Conservation (phyloP, 2,888 invertebrate species). For the Seira musarum region DNA sequence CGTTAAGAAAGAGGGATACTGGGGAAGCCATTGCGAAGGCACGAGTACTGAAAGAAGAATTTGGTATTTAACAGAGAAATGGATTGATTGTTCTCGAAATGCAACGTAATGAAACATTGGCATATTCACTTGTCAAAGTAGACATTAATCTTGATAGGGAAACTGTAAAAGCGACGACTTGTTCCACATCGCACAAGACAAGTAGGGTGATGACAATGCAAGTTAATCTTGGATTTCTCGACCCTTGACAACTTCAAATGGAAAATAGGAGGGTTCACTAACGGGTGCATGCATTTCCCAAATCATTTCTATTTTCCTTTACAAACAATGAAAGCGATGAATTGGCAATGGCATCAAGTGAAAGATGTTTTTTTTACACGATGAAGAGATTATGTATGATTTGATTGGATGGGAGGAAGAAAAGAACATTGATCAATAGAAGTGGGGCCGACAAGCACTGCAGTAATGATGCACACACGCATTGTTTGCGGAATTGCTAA, state of each 20-base stretch:
- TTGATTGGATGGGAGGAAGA: background rate
- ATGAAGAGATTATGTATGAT: constrained; percentile 1
- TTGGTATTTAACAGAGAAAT: background rate
- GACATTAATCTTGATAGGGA: constrained; percentile 50
- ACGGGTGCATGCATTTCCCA: background rate
- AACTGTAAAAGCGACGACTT: background rate
- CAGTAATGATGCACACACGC: background rate
- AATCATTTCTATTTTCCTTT: background rate
- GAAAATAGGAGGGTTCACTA: background rate
- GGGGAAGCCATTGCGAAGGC: too few species aligned
- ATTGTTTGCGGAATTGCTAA: background rate
- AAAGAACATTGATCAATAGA: background rate
- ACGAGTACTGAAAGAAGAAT: too few species aligned
- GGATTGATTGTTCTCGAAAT: background rate
- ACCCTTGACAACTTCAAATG: too few species aligned
- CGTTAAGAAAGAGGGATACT: too few species aligned
- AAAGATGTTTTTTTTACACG: background rate
- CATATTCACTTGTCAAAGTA: constrained; percentile 54
- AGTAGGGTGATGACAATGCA: background rate
- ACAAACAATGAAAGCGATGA: background rate
- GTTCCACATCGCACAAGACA: background rate
- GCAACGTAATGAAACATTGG: constrained; percentile 50
- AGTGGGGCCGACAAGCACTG: background rate
- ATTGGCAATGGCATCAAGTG: background rate
- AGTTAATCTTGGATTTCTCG: too few species aligned